A percentile compares a stretch with the other conserved stretches of the same genome.
These are phyloP conservation scores for Pocillopora grandis DNA, from an alignment of 92 coral and sea anemone genomes.

Conservation along the genomic window DNA sequence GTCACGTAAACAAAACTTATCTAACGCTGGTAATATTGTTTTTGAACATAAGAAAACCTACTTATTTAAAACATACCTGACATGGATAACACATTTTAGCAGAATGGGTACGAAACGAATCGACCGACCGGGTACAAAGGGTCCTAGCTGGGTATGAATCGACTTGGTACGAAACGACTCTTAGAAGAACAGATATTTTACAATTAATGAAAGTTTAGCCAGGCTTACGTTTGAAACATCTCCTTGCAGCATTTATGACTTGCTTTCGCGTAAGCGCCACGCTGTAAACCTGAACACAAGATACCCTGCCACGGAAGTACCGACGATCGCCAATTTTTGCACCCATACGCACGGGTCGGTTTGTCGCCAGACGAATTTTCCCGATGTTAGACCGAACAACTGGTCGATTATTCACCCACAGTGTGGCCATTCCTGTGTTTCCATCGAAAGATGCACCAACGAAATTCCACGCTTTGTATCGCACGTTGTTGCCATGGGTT, in stretches of 20 bases:
- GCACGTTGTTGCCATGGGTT: slow-evolving; percentile 46
- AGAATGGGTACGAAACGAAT: no score
- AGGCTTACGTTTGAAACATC: slow-evolving; percentile 57
- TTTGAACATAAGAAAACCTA: no score
- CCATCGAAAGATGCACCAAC: slow-evolving; percentile 66
- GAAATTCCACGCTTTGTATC: slow-evolving; percentile 63
- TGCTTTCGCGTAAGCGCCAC: slow-evolving; percentile 56
- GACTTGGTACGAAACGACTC: no score
- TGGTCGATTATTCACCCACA: slow-evolving; percentile 68
- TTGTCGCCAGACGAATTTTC: slow-evolving; percentile 64
- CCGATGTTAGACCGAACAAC: slow-evolving; percentile 64
- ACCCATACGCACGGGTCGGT: slow-evolving; percentile 62
- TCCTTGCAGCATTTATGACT: slow-evolving; percentile 44
- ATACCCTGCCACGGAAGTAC: slow-evolving; percentile 67
- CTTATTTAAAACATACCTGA: no score
- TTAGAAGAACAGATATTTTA: neutral
- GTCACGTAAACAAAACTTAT: no score
- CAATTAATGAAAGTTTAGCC: neutral
- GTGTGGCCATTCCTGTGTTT: slow-evolving; percentile 65
- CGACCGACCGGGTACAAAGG: no score
- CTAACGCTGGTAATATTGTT: no score
- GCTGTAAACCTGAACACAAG: slow-evolving; percentile 77
- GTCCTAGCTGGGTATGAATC: no score
- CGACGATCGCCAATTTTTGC: slow-evolving; percentile 69
- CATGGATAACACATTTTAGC: no score